These are phyloP conservation scores for Thalassaphorura encarpata DNA, from an alignment of 1,140 invertebrate species.

Conservation along the genomic window DNA sequence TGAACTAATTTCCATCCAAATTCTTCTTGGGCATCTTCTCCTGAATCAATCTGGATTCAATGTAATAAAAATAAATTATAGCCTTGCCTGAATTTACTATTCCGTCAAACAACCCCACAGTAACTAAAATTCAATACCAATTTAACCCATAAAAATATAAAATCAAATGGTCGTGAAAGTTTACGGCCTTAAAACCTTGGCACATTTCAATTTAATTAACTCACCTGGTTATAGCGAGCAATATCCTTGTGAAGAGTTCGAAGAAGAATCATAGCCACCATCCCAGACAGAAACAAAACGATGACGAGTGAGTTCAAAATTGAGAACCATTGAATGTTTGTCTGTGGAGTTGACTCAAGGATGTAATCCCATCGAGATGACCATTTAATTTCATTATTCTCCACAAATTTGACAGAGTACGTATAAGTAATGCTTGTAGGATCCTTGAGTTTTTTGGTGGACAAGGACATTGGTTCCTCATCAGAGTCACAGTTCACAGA, in stretches of 20 bases:
- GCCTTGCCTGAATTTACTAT: neutral
- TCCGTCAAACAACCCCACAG: no score
- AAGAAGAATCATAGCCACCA: slow-evolving; percentile 99
- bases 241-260: slow-evolving; percentile 97
- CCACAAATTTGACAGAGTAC: slow-evolving; percentile 70
- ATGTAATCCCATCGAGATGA: slow-evolving; percentile 99
- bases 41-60: slow-evolving; percentile 65
- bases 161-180: no score
- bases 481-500: slow-evolving; percentile 46
- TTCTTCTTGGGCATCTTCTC: slow-evolving; percentile 87
- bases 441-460: slow-evolving; percentile 41
- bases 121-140: no score
- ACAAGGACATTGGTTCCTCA: slow-evolving; percentile 55
- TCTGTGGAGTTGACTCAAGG: slow-evolving; percentile 93
- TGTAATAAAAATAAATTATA: slow-evolving; percentile 7
- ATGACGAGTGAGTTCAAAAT: slow-evolving; percentile 84
- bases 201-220: slow-evolving; percentile 30
- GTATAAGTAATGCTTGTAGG: slow-evolving; percentile 60
- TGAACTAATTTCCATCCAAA: slow-evolving; percentile 99
- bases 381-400: slow-evolving; percentile 49
- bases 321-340: slow-evolving; percentile 99
- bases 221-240: slow-evolving; percentile 89
- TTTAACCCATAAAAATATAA: no score
- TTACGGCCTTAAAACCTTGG: slow-evolving; percentile 3
- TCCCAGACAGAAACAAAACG: slow-evolving; percentile 83